Percentiles rank a stretch among this genome's conserved stretches.
Conservation (phyloP, 2,888 invertebrate genomes). For the Parelbella ahira region DNA sequence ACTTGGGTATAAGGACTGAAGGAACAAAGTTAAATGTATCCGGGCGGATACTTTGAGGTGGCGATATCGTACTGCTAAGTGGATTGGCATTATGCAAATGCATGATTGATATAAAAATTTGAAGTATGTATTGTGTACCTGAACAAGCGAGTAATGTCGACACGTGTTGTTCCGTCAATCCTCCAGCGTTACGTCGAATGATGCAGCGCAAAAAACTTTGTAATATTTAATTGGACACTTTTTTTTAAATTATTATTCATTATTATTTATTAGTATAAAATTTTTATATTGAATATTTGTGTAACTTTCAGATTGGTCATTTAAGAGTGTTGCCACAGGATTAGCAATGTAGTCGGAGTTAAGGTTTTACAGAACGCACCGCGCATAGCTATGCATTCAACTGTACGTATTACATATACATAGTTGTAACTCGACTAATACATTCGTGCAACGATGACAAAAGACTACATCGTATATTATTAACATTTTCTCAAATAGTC, state of each 20-base stretch:
- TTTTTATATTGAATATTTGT: constrained; percentile 22
- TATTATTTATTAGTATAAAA: constrained; percentile 5
- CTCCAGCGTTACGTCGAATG: background rate
- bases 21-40: constrained; percentile 22
- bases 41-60: constrained; percentile 6
- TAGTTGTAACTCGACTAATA: constrained; percentile 14
- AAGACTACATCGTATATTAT: constrained; percentile 52
- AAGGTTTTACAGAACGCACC: constrained; percentile 33
- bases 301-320: constrained; percentile 75
- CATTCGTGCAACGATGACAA: constrained; percentile 59
- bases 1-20: constrained; percentile 22
- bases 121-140: constrained; percentile 21
- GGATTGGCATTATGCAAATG: constrained; percentile 9
- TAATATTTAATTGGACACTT: constrained; percentile 11
- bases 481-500: constrained; percentile 23
- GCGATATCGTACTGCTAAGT: constrained; percentile 17
- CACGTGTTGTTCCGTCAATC: constrained; percentile 19
- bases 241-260: constrained; percentile 13
- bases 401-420: constrained; percentile 11
- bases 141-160: constrained; percentile 8
- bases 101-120: constrained; percentile 10
- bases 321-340: constrained; percentile 75
- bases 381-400: constrained; percentile 31
- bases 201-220: constrained; percentile 3
- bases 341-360: constrained; percentile 55